Percentiles rank a stretch among this genome's conserved stretches.
These are phyloP conservation scores for Halcyon smyrnensis DNA, from an alignment of 2,797 vertebrate species.

Conservation along the genomic window DNA sequence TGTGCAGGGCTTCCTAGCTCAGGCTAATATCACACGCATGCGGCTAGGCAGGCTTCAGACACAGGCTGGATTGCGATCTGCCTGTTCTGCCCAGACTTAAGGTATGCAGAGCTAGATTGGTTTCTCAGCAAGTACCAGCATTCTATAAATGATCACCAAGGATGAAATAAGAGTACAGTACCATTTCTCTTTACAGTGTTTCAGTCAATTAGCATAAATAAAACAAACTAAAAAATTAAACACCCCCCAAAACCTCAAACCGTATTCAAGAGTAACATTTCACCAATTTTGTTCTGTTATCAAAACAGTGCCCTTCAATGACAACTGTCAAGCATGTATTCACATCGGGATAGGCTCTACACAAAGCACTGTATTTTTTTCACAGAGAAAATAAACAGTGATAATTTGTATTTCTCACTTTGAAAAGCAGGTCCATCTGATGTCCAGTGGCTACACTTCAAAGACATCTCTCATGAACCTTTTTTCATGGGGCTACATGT, in stretches of 20 bases:
- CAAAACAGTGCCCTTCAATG: neutral
- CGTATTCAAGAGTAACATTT: neutral
- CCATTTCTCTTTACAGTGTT: neutral
- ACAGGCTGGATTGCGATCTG: neutral
- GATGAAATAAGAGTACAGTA: neutral
- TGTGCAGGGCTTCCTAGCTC: neutral
- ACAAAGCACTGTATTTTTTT: neutral
- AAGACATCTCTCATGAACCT: neutral
- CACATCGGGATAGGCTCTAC: neutral
- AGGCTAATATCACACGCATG: neutral
- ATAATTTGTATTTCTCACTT: conserved; percentile 11
- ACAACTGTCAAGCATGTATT: neutral
- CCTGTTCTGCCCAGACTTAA: neutral
- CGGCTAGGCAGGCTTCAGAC: neutral
- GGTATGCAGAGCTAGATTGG: neutral
- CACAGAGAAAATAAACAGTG: neutral
- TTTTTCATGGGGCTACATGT: conserved; percentile 22
- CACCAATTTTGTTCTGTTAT: rapidly evolving
- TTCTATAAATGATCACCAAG: neutral
- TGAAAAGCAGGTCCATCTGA: neutral
- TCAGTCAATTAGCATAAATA: neutral
- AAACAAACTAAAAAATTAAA: neutral
- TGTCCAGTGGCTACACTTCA: neutral
- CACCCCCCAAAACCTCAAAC: neutral
- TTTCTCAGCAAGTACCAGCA: neutral